Evolutionary conservation across 2,113 vertebrate species (phyloP), one percentile per base, ranked within the genome.

Genomic region (Rhodinocichla rosea): DNA sequence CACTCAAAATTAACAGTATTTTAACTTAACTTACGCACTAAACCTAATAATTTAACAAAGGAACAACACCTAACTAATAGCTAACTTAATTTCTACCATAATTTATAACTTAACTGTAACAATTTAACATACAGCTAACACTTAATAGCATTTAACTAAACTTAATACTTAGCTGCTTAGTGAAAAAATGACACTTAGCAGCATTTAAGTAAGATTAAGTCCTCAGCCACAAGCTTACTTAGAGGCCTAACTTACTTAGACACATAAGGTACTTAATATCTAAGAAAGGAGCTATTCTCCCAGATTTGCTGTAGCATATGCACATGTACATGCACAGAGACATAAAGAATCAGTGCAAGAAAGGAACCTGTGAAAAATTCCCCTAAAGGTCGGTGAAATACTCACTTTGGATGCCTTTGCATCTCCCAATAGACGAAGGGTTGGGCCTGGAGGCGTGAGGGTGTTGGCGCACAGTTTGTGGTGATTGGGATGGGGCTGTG

Each of bases 351-450:
- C 35, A 28, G 14, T 6, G 30, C 18, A 59, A 69, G 44, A 40
- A 59, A 50, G 15, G 15, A 28, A 50, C 6, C 6, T 40, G 35
- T 50, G 11, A 69, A 50, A 62, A 69, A 23, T 50, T 59, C 30
- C 23, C 20, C 35, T 15, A 7, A 22, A 28, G 7, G 15, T 49
- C 1, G 0, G 15, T 40, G 44, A 59, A 59, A 40, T 59, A 28
- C 14, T 28, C 23, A 12, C 23, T 59, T n/a, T 27, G 28, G 35
- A 49, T 18, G 23, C 11, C 6, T 49, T 63, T 55, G 39, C 40
- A 7, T 18, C 33, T 63, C 68, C 7, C 13, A 7, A 0, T 3
- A 33, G 9, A n/a, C 0, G 0, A 33, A 73, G 9, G 18, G 4
- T 3, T 22, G 17, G 9, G 39, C 18, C 28, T 63, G 14, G 5